phyloP scores from a whole-genome alignment of 2,113 vertebrate genomes.

The Cichladusa arquata region DNA sequence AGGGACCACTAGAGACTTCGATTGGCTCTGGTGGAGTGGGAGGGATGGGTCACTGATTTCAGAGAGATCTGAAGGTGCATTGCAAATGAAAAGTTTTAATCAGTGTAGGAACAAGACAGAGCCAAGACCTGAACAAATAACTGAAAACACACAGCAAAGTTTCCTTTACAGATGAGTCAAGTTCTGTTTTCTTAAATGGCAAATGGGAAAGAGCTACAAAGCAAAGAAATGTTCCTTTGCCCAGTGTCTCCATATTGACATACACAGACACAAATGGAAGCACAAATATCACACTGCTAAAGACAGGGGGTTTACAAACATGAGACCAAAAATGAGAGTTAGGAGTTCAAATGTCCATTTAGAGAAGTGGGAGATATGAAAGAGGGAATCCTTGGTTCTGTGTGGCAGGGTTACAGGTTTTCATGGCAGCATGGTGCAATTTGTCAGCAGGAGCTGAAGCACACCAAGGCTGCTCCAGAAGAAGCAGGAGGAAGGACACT shows the following conservation, averaged over 20 bases:
- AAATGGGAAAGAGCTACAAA: background rate
- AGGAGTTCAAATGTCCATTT: background rate
- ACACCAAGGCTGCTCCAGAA: background rate
- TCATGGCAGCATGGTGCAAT: rapidly evolving
- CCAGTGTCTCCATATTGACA: background rate
- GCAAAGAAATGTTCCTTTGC: background rate
- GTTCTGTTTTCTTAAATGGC: background rate
- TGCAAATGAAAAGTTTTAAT: background rate
- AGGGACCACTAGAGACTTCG: background rate
- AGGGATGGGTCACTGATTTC: background rate
- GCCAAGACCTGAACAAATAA: background rate
- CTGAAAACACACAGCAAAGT: background rate
- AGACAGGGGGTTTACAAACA: background rate
- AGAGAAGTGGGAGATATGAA: background rate
- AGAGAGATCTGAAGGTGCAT: background rate
- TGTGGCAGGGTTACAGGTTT: rapidly evolving
- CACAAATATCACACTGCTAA: background rate
- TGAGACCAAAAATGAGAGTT: background rate
- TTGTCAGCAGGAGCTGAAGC: rapidly evolving
- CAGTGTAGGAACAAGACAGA: background rate
- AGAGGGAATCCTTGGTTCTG: background rate
- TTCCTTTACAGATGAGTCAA: background rate
- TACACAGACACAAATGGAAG: background rate
- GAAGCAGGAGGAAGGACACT: background rate
- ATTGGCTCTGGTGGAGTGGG: background rate